Conservation (phyloP, 2,888 invertebrate genomes). For the Plusia festucae region DNA sequence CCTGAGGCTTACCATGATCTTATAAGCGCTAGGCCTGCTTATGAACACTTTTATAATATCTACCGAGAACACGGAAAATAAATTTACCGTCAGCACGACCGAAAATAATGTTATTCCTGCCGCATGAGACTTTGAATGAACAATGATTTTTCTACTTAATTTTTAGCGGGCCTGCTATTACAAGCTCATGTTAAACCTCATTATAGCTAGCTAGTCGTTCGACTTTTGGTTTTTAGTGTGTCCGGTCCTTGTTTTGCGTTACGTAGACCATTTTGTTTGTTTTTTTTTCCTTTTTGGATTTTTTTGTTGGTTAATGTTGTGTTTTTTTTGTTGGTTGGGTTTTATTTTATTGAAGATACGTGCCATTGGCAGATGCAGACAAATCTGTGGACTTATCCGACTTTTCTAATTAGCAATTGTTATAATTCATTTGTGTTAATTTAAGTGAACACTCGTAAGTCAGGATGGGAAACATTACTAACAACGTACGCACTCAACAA, state of each 20-base stretch:
- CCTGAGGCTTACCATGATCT: not conserved
- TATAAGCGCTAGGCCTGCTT: not conserved
- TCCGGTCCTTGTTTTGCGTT: not conserved
- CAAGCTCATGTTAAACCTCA: not conserved
- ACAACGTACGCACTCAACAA: not conserved
- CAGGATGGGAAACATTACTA: not conserved
- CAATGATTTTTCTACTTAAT: too few species aligned
- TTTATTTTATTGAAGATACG: not conserved
- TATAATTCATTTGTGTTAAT: slow-evolving; percentile 4
- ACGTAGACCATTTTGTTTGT: not conserved
- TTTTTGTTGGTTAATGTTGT: not conserved
- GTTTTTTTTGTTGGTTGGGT: not conserved
- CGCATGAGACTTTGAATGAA: too few species aligned
- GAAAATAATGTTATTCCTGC: too few species aligned
- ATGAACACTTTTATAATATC: not conserved
- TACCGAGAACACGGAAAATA: too few species aligned
- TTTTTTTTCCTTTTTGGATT: not conserved
- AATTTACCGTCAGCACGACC: too few species aligned
- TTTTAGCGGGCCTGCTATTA: not conserved
- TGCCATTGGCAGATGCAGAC: not conserved
- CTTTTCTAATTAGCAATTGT: not conserved
- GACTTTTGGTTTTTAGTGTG: slow-evolving; percentile 5
- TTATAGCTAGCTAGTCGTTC: too few species aligned
- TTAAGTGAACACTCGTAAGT: not conserved
- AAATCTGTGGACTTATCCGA: not conserved